Evolutionary conservation across 2,888 invertebrate genomes (phyloP).

Genomic region (Zygogramma bicolorata): DNA sequence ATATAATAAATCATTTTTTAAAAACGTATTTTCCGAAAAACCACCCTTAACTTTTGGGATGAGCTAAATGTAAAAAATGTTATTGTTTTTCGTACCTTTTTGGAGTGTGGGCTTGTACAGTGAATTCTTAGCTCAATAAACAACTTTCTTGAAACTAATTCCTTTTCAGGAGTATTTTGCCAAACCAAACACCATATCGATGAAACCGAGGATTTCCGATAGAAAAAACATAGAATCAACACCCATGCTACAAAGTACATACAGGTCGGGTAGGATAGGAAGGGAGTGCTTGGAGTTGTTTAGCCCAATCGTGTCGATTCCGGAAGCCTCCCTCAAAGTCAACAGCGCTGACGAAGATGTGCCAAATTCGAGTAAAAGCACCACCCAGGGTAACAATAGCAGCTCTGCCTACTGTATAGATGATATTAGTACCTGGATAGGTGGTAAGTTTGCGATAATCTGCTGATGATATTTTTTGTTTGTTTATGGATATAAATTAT

Average conservation of each 20-base stretch:
- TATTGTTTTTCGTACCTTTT: too few species aligned
- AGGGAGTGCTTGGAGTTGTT: conserved; percentile 69
- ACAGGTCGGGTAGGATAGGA: conserved; percentile 50
- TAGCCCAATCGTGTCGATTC: conserved; percentile 69
- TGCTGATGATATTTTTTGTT: too few species aligned
- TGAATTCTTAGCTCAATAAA: too few species aligned
- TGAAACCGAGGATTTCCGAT: conserved; percentile 22
- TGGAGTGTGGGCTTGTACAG: too few species aligned
- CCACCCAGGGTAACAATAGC: conserved; percentile 22
- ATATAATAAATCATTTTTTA: too few species aligned
- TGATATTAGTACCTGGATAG: conserved; percentile 78
- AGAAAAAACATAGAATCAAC: conserved; percentile 56
- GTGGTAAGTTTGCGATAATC: conserved; percentile 66
- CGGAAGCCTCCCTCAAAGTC: conserved; percentile 55
- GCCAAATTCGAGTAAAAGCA: conserved; percentile 9
- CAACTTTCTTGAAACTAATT: too few species aligned
- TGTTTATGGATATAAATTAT: too few species aligned
- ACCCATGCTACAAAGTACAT: conserved; percentile 56
- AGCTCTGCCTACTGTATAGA: conserved; percentile 66
- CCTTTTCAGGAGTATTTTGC: conserved; percentile 56
- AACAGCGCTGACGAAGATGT: conserved; percentile 11
- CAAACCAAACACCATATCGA: conserved; percentile 1
- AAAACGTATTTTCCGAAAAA: too few species aligned
- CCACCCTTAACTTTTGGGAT: too few species aligned
- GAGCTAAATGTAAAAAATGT: too few species aligned